Conservation (phyloP, 1,140 invertebrate species). For the Melitaea cinxia region DNA sequence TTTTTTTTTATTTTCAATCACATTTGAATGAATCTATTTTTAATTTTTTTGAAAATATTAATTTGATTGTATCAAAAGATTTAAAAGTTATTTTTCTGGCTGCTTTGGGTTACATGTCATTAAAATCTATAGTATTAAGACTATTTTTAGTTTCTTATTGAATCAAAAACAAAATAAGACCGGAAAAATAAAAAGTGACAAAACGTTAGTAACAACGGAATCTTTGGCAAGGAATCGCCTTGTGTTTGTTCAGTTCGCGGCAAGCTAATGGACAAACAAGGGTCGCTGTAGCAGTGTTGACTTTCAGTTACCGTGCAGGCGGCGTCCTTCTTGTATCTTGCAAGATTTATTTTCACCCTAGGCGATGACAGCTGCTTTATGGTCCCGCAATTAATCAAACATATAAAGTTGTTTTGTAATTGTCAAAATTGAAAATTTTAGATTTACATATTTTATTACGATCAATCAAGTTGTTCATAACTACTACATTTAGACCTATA, state of each 20-base stretch:
- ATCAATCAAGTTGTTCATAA: background rate
- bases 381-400: constrained; percentile 16
- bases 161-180: constrained; percentile 16
- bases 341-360: constrained; percentile 59
- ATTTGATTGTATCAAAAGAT: too few relatives aligned
- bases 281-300: constrained; percentile 65
- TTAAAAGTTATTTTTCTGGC: too few relatives aligned
- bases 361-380: constrained; percentile 39
- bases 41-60: too few relatives aligned
- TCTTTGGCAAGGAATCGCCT: constrained; percentile 56
- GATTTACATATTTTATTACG: background rate
- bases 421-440: background rate
- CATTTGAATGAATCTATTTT: too few relatives aligned
- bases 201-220: constrained; percentile 50
- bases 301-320: constrained; percentile 64
- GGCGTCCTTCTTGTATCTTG: constrained; percentile 59
- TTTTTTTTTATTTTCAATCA: too few relatives aligned
- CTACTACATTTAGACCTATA: too few relatives aligned
- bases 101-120: too few relatives aligned
- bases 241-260: constrained; percentile 62
- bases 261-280: constrained; percentile 75
- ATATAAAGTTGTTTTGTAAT: constrained; percentile 4
- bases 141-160: background rate
- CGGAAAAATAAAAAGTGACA: constrained; percentile 41
- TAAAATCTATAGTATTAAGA: background rate